Base-by-base conservation (phyloP, 2,888 invertebrate genomes). In the Drosophila borborema region DNA sequence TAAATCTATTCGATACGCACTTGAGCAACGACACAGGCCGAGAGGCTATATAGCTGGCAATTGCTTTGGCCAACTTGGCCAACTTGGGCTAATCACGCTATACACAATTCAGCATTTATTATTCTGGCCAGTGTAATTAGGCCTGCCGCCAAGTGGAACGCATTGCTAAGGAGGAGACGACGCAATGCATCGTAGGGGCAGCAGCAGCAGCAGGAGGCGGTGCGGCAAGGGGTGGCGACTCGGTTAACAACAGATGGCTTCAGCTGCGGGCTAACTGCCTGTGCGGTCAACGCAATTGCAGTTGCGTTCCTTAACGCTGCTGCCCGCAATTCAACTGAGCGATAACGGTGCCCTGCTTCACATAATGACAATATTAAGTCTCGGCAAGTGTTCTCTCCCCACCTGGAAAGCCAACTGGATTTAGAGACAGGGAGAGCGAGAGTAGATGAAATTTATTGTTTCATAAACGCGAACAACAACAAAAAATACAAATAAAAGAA, bases 1-100 rank as follows among this genome's bases (percentile, higher is more conserved):
- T 89, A 86, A 89, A 89, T 89, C 90, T 86, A 81, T 84, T 89
- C 75, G 59, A 79, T 77, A 89, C 77, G 82, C 86, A 86, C 80
- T 80, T 84, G 76, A 81, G 67, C 89, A 81, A 79, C 76, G 67
- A 58, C 62, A 38, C 12, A 31, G 41, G 23, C 34, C 28, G 38
- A 34, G 63, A 31, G 41, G 40, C 23, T 16, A 45, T 20, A 14
- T 7, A 14, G 20, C 53, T 16, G 53, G 36, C 36, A 20, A 23
- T 3, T 31, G 49, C 49, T 18, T 4, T 38, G 23, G n/a, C 55
- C 48, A 56, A 45, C 49, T 74, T 74, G 72, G 70, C 51, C 49
- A 56, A 51, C 49, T 74, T 75, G 74, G 72, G 63, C 72, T 78
- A 85, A 89, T 88, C 86, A 83, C 81, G 78, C 56, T 18, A 63